A percentile compares a stretch with the other conserved stretches of the same genome.
Evolutionary conservation across 2,113 vertebrate species (phyloP).

Genomic region (Plecotus auritus): DNA sequence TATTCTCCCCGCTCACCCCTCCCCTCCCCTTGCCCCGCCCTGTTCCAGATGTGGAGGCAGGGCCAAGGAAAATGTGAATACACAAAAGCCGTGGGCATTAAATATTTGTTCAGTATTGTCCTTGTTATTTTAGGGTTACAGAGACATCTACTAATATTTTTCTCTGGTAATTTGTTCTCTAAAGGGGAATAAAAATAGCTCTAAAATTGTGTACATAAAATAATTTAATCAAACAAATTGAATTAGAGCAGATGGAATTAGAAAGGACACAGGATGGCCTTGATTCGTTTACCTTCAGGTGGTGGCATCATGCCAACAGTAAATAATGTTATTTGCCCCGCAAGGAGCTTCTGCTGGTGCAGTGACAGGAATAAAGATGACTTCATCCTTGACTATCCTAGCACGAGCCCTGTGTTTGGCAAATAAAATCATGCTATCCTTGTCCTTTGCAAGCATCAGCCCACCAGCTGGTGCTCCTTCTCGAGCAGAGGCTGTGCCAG

Average conservation of each 20-base stretch:
- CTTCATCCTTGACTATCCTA: not conserved
- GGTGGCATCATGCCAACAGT: not conserved
- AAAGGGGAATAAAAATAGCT: not conserved
- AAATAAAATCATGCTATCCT: not conserved
- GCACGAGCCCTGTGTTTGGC: conserved; percentile 31
- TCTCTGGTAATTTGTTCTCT: conserved; percentile 3
- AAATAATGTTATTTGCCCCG: not conserved
- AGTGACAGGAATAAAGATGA: conserved; percentile 22
- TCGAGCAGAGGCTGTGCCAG: not conserved
- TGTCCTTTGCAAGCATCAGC: not conserved
- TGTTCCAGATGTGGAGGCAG: fast-evolving
- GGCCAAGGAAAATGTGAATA: not conserved
- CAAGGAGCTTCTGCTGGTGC: not conserved
- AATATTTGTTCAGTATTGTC: not conserved
- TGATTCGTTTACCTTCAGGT: not conserved
- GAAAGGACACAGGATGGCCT: not conserved
- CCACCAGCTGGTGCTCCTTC: not conserved
- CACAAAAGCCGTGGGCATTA: fast-evolving
- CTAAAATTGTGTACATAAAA: not conserved
- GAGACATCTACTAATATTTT: not conserved
- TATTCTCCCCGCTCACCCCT: fast-evolving
- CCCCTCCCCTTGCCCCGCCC: no score
- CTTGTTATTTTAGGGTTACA: not conserved
- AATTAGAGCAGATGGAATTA: not conserved
- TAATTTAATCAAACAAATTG: not conserved